These are phyloP conservation scores for Siniperca obscura DNA, from an alignment of 2,797 vertebrate species.

Conservation along the genomic window DNA sequence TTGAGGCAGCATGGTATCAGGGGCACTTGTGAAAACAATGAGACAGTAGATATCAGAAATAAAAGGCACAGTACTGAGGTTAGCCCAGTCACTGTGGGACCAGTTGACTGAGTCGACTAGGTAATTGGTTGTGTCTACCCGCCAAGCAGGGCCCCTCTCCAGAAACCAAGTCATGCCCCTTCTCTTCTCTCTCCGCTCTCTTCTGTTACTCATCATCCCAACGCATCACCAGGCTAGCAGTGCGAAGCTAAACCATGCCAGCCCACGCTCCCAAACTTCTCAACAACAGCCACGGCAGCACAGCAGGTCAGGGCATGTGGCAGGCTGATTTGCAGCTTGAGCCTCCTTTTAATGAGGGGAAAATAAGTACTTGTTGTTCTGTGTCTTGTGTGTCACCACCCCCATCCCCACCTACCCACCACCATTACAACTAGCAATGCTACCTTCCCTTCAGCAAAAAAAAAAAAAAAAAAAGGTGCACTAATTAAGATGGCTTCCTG, in stretches of 20 bases:
- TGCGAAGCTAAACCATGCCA: conserved; percentile 63
- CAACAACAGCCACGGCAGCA: conserved; percentile 66
- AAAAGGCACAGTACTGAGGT: conserved; percentile 60
- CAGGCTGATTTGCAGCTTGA: conserved; percentile 78
- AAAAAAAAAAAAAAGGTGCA: conserved; percentile 55
- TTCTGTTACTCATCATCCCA: conserved; percentile 75
- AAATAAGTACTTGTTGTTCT: conserved; percentile 81
- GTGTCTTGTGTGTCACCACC: conserved; percentile 74
- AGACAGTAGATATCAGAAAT: conserved; percentile 50
- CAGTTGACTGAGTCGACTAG: conserved; percentile 76
- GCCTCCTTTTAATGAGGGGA: conserved; percentile 81
- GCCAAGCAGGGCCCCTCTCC: conserved; percentile 64
- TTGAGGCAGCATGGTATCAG: too few relatives aligned
- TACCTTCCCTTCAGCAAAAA: conserved; percentile 70
- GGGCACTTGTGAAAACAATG: too few relatives aligned
- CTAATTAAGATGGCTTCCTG: conserved; percentile 82
- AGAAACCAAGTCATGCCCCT: conserved; percentile 74
- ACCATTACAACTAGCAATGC: conserved; percentile 51
- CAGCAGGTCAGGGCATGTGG: conserved; percentile 81
- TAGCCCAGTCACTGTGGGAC: conserved; percentile 73
- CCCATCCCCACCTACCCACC: conserved; percentile 70
- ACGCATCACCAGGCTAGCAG: conserved; percentile 62
- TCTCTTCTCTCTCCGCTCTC: conserved; percentile 58
- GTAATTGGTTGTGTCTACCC: conserved; percentile 74
- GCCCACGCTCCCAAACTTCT: conserved; percentile 78